Evolutionary conservation across 2,113 vertebrate species (phyloP).

Genomic region (Eleginops maclovinus): DNA sequence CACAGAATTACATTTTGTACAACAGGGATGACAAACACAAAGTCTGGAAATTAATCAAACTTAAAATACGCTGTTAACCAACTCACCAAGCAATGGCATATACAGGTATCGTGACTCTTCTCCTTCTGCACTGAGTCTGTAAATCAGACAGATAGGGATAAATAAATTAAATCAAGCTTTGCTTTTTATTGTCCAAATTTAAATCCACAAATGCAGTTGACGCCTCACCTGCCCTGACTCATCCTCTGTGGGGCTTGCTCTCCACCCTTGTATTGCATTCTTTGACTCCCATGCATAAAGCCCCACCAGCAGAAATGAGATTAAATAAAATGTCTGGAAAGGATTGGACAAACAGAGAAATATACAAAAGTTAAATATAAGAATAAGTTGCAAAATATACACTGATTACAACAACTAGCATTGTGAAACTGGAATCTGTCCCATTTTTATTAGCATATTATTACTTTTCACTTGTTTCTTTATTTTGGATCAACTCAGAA

Average conservation of each 20-base stretch:
- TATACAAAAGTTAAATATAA: not conserved
- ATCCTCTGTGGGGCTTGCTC: conserved; percentile 53
- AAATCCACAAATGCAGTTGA: not conserved
- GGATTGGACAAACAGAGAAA: conserved; percentile 2
- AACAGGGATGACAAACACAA: not conserved
- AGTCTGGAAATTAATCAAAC: not conserved
- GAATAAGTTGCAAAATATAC: not conserved
- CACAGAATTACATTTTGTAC: not conserved
- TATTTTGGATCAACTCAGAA: not conserved
- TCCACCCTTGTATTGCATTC: conserved; percentile 72
- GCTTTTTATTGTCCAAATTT: not conserved
- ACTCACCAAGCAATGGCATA: conserved; percentile 75
- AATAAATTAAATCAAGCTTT: not conserved
- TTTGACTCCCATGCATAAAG: conserved; percentile 83
- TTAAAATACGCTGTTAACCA: not conserved
- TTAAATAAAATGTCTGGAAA: conserved; percentile 80
- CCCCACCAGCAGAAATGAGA: conserved; percentile 82
- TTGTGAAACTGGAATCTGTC: not conserved
- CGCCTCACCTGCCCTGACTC: conserved; percentile 65
- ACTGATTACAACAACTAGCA: not conserved
- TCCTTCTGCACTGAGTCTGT: conserved; percentile 49
- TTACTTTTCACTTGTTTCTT: not conserved
- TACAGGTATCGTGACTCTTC: not conserved
- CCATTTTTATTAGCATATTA: not conserved
- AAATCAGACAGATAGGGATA: not conserved